A percentile compares a stretch with the other conserved stretches of the same genome.
Conservation (phyloP, 2,113 vertebrate species). For the Pyxicephalus adspersus region DNA sequence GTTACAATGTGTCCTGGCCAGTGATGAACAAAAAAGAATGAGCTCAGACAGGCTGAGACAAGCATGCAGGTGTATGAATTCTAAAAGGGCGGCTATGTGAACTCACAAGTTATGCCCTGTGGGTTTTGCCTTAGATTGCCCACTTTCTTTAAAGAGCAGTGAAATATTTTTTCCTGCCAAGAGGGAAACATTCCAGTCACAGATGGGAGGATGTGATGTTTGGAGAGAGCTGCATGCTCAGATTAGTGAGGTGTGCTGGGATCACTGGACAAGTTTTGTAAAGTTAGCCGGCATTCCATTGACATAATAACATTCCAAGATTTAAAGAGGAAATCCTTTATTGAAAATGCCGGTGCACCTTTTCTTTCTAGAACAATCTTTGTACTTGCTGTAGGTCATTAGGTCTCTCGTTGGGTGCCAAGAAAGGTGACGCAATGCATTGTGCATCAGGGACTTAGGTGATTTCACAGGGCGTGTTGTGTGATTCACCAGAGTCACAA, state of each 20-base stretch:
- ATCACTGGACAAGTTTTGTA: neutral
- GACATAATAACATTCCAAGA: no score
- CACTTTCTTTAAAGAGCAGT: neutral
- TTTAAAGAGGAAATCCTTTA: no score
- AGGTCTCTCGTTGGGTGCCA: neutral
- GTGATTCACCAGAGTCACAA: constrained; percentile 16
- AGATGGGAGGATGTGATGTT: neutral
- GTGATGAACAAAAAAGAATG: neutral
- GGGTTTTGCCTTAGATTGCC: neutral
- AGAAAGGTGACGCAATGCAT: constrained; percentile 13
- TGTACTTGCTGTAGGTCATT: neutral
- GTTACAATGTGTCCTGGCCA: neutral
- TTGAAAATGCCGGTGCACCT: no score
- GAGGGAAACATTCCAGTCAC: constrained; percentile 23
- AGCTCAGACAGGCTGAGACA: constrained; percentile 12
- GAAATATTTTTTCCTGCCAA: neutral
- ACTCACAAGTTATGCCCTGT: neutral
- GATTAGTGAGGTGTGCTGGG: constrained; percentile 1
- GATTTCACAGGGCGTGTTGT: constrained; percentile 27
- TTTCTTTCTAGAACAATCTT: no score
- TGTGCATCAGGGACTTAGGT: neutral
- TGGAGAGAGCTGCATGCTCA: neutral
- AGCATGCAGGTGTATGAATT: neutral
- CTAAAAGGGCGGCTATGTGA: neutral
- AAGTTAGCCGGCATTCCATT: no score